Evolutionary conservation across 2,888 invertebrate genomes (phyloP), one percentile per base, ranked within the genome.

Genomic region (Sialis lutaria): DNA sequence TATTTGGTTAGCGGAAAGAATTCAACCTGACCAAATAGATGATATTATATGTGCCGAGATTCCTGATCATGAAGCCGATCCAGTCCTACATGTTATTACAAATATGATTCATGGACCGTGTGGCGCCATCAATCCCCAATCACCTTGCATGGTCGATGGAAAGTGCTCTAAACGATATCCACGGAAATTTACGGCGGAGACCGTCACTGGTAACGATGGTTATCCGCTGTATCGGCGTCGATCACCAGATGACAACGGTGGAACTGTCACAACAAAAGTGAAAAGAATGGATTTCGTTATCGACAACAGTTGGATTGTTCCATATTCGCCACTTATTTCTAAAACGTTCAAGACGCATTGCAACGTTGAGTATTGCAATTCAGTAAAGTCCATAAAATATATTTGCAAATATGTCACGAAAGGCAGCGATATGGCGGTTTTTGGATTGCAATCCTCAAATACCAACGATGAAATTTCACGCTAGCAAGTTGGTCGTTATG

Each of bases 71-170:
- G 51, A 55, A 44, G 37, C 22, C 46, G 54, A 59, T 55, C 57
- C 57, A 40, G 50, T 44, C 7, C 51, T 64, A 30, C 51, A 53
- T 48, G 58, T 65, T 40, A 58, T 50, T 5, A 59, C 52, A 50
- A 54, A 61, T 47, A 67, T 66, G 61, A 55, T 60, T 42, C 64
- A 67, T 58, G 64, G 64, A 33, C 64, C 65, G 45, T 64, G 65
- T 53, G 64, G 64, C 47, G 48, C 44, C 39, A 44, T 58, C 8
- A 63, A 63, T 53, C 50, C 44, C 32, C 48, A 49, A 48, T 58
- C 57, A 37, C 61, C 62, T 7, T 67, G 67, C 55, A 67, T 64
- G 62, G 50, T 48, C 34, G 57, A 62, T 50, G 60, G 59, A 42
- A 58, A 58, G 48, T 63, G 62, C 50, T 51, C 55, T 6, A 60